Evolutionary conservation across 2,797 vertebrate genomes (phyloP).

Genomic region (Erpetoichthys calabaricus): DNA sequence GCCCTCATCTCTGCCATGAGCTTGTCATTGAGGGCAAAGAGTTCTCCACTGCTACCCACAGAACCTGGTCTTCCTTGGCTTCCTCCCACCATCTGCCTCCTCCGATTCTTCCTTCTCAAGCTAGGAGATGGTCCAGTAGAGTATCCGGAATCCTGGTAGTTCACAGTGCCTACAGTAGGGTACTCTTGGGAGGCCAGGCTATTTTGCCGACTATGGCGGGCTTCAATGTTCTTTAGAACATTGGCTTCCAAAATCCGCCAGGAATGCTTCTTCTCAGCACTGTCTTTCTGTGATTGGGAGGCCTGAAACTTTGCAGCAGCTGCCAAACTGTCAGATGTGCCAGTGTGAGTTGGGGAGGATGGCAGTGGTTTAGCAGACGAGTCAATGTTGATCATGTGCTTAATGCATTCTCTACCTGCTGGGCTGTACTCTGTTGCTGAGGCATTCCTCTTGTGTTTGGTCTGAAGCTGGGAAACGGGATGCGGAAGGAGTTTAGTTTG

Average conservation of each 20-base stretch:
- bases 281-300: slow-evolving; percentile 28
- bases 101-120: slow-evolving; percentile 66
- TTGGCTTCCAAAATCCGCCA: slow-evolving; percentile 70
- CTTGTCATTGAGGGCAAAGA: slow-evolving; percentile 67
- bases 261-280: slow-evolving; percentile 66
- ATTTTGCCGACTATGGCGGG: slow-evolving; percentile 64
- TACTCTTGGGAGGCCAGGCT: slow-evolving; percentile 72
- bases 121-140: slow-evolving; percentile 80
- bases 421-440: slow-evolving; percentile 71
- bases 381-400: slow-evolving; percentile 79
- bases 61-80: slow-evolving; percentile 60
- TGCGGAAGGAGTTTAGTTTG: slow-evolving; percentile 52
- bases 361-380: slow-evolving; percentile 34
- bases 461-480: slow-evolving; percentile 42
- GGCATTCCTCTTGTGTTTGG: slow-evolving; percentile 52
- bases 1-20: slow-evolving; percentile 79
- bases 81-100: slow-evolving; percentile 37
- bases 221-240: slow-evolving; percentile 66
- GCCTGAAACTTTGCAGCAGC: slow-evolving; percentile 22
- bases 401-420: slow-evolving; percentile 77
- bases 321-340: slow-evolving; percentile 28
- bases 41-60: slow-evolving; percentile 69
- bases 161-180: slow-evolving; percentile 43
- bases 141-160: slow-evolving; percentile 82
- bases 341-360: slow-evolving; percentile 30